Evolutionary conservation across 2,113 vertebrate genomes (phyloP), one percentile per base, ranked within the genome.

Genomic region (Motacilla tschutschensis): DNA sequence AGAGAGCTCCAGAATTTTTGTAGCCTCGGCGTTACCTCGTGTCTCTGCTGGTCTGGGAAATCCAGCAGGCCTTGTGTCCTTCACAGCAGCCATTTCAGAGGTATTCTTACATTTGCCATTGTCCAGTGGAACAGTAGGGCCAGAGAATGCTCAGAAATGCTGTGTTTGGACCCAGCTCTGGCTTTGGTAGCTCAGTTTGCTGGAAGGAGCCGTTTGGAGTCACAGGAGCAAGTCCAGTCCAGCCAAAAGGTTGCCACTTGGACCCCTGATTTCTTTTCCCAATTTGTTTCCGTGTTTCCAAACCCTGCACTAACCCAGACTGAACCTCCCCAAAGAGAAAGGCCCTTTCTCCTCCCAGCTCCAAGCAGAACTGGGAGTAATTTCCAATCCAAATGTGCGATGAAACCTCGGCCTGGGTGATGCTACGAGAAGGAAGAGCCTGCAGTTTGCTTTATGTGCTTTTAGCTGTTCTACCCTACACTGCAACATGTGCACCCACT

Each of bases 381-480:
- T 64, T 85, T 53, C 79, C 75, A 76, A 89, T 70, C 44, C 77
- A 95, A 93, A 88, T 74, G 90, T 69, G 59, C 76, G 88, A 64
- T 73, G 76, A 55, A 74, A 69, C 13, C 86, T 51, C 62, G 36
- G 83, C 48, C 88, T 80, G 83, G 89, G 93, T 89, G 88, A 83
- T 91, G 90, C 59, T 79, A 41, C 5, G 72, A 71, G 82, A 90
- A 85, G 83, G 40, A 41, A 90, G 88, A 58, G 86, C 16, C 31
- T 90, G 74, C 90, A 21, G n/a, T 76, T 81, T 65, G 83, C 85
- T 92, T 95, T 91, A 95, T 87, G 89, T 95, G 92, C 83, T 60
- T 55, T 79, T 93, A 26, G 79, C 91, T 87, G 77, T 64, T 91
- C 88, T 66, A 91, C 83, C 82, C 93, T 92, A 57, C 91, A 79